phyloP scores from a whole-genome alignment of 2,797 vertebrate species.

The Loris lydekkerianus region DNA sequence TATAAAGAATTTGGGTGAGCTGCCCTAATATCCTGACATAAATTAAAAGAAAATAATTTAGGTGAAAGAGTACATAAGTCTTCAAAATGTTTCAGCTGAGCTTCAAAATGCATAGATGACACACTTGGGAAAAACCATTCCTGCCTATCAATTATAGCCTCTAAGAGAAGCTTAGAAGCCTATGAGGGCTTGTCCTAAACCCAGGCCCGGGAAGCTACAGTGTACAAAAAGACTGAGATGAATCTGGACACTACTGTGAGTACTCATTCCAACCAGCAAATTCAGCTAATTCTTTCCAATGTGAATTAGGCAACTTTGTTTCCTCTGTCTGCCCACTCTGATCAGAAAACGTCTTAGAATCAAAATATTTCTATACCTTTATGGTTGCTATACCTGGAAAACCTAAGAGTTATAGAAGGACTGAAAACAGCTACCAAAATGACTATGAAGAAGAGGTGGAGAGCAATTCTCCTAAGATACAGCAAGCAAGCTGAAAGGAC shows the following conservation, averaged over 20 bases:
- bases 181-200: conserved; percentile 14
- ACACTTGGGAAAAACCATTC: neutral
- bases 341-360: conserved; percentile 54
- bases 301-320: neutral
- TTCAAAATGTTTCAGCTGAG: conserved; percentile 26
- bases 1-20: neutral
- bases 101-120: neutral
- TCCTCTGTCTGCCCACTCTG: neutral
- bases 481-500: neutral
- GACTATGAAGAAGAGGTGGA: neutral
- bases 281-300: neutral
- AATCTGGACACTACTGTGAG: neutral
- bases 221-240: neutral
- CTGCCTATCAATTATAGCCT: neutral
- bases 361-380: neutral
- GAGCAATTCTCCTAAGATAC: neutral
- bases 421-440: neutral
- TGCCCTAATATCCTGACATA: no score
- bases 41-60: neutral
- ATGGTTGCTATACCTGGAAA: neutral
- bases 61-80: neutral
- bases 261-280: neutral
- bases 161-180: neutral
- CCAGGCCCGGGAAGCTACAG: neutral
- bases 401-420: neutral